These are phyloP conservation scores for Semotilus atromaculatus DNA, from an alignment of 2,797 vertebrate species.

Conservation along the genomic window DNA sequence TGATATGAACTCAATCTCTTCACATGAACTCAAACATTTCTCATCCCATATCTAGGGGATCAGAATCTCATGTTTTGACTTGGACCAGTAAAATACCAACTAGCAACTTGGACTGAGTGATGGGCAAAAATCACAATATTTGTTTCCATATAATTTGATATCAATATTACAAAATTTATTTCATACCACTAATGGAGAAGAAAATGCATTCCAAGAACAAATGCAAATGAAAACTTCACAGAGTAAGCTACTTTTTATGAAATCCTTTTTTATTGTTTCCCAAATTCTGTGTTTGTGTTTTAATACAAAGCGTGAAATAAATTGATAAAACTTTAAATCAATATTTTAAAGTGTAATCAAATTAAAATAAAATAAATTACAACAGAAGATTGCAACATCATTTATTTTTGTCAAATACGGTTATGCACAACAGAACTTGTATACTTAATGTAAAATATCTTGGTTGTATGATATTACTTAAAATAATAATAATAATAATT, in stretches of 20 bases:
- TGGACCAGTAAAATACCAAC: neutral
- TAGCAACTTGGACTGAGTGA: neutral
- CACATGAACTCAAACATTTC: neutral
- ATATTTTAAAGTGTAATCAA: neutral
- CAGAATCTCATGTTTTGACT: neutral
- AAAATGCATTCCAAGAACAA: neutral
- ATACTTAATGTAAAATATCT: neutral
- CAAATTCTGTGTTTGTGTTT: neutral
- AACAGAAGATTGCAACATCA: neutral
- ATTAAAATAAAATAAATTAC: neutral
- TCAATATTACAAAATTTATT: neutral
- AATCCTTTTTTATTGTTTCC: neutral
- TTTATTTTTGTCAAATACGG: neutral
- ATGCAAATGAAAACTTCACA: neutral
- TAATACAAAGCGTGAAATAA: neutral
- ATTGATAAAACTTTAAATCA: neutral
- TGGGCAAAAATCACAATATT: neutral
- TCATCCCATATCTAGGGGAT: neutral
- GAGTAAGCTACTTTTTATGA: neutral
- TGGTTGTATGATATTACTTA: neutral
- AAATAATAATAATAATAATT: neutral
- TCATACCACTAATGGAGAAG: neutral
- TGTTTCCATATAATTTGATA: neutral
- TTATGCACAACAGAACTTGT: neutral
- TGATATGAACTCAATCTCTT: no score